Base-by-base conservation (phyloP, 2,888 invertebrate genomes). In the Drosophila sordidapex region DNA sequence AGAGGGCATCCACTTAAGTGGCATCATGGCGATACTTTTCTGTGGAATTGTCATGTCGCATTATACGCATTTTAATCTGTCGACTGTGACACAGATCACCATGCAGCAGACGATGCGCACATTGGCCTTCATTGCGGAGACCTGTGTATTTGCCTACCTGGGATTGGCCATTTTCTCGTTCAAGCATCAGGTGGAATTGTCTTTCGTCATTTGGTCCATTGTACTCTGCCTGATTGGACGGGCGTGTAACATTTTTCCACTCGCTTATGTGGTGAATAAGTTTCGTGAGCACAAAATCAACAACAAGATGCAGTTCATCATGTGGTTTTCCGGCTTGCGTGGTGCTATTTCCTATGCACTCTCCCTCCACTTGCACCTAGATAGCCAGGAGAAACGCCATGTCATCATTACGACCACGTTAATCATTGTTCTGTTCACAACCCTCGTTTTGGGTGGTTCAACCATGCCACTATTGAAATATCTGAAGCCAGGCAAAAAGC, bases 21-120 rank as follows among this genome's bases (percentile, higher is more conserved):
- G 99, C 74, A 99, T 99, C 70, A 99, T 99, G 99, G 99, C 99
- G 10, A 99, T 99, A 90, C 94, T 99, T 82, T 99, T 99, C 93
- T 99, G 99, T 94, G 99, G 99, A 10, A 98, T 99, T 91, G 99
- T 99, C 1, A 99, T 99, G 99, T 99, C 99, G 0, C 99, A 99
- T 93, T 99, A 99, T 93, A 99, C 99, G 18, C 99, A 99, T 94
- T 98, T 98, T 91, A 99, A 99, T 93, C 94, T 99, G 51, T 99
- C 99, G 1, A 99, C 99, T 0, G 97, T 99, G 27, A 99, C 99
- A 0, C 99, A 99, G 94, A 99, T 99, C 60, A 99, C 99, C 5
- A 99, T 99, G 97, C 99, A 99, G 93, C 99, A 99, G 93, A 99
- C 99, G 0, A 98, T 99, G 96, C 95, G 92, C 90, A 99, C 99